Evolutionary conservation across 2,797 vertebrate species (phyloP), one percentile per base, ranked within the genome.

Genomic region (Florisuga fusca): DNA sequence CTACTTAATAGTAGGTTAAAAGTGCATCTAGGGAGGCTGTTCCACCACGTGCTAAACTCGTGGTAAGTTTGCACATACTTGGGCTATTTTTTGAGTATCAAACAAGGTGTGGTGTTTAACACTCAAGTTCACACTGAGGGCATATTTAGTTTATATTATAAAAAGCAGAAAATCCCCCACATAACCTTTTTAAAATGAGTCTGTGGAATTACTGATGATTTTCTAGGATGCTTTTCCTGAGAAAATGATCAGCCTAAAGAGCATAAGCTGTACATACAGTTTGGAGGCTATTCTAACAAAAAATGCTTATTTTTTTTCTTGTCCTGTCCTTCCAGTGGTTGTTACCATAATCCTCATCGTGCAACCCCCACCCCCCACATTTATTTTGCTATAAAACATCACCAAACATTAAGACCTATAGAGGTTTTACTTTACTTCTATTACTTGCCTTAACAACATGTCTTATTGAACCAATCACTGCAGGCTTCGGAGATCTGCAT

Each of bases 391-490:
- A 45, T 20, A 68, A 81, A 84, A 74, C 54, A 74, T 12, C 63
- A 77, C 5, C 43, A 66, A 51, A 29, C n/a, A 59, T 36, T 78
- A 85, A 80, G 38, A 78, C 12, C 22, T 8, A 38, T 6, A 15
- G 1, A 72, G 45, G 25, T 5, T 15, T 20, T 43, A 61, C 16
- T 68, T 41, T n/a, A 54, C 19, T 61, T 87, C 0, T 63, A 41
- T 54, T 77, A 98, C 99, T 98, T 97, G 99, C 99, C 98, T 98
- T 98, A 58, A 99, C 98, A 77, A 98, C 99, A 54, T 99, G 97
- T 84, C 97, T 98, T 84, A 99, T 95, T 36, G 99, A 99, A 36
- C 99, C 99, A 53, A 99, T 99, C 71, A 99, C 97, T 95, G 98
- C 85, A 11, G 99, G 98, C 50, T 98, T 96, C 45, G 97, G 86